Conservation (phyloP, 2,888 invertebrate species). For the Ferrisia virgata region DNA sequence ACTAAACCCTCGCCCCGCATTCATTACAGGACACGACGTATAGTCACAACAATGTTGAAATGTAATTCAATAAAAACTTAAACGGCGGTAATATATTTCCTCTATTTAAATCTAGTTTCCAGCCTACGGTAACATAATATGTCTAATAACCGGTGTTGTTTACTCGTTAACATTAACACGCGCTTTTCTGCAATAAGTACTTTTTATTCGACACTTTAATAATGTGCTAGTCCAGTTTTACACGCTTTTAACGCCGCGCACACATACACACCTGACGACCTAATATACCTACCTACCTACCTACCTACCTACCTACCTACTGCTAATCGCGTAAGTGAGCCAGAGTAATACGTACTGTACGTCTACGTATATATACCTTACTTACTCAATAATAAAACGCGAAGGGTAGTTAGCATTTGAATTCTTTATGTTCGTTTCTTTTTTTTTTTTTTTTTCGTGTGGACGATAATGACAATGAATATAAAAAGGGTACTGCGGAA, state of each 20-base stretch:
- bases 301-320: too few species aligned
- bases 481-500: neutral
- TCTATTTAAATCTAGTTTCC: constrained; percentile 23
- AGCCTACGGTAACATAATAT: constrained; percentile 22
- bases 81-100: neutral
- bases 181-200: constrained; percentile 29
- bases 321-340: neutral
- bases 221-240: constrained; percentile 24
- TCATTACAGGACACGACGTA: neutral
- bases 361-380: too few species aligned
- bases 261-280: neutral
- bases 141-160: constrained; percentile 33
- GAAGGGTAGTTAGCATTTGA: neutral
- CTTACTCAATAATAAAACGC: neutral
- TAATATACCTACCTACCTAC: too few species aligned
- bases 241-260: constrained; percentile 15
- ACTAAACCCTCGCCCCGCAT: too few species aligned
- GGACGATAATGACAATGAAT: neutral
- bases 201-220: constrained; percentile 26
- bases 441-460: neutral
- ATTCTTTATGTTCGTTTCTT: neutral
- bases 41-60: neutral
- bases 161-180: constrained; percentile 31
- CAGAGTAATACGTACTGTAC: too few species aligned
- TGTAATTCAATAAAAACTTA: neutral